A percentile compares a stretch with the other conserved stretches of the same genome.
Evolutionary conservation across 2,113 vertebrate genomes (phyloP).

Genomic region (Mesoclemmys tuberculata): DNA sequence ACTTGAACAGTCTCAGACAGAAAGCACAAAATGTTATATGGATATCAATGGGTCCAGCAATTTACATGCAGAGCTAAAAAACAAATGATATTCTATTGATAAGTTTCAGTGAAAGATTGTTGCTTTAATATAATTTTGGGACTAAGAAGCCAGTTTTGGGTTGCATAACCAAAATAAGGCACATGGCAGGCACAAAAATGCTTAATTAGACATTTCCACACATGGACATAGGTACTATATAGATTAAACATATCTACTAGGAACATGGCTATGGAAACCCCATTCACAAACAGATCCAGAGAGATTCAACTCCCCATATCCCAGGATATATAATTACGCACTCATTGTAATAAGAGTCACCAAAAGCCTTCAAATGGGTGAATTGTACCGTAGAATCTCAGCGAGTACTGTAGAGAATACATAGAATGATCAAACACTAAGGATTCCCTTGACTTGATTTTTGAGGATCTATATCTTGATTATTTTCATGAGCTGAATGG

Average conservation of each 20-base stretch:
- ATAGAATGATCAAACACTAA: too few species aligned
- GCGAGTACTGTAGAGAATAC: not conserved
- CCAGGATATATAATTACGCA: not conserved
- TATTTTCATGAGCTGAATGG: accelerated
- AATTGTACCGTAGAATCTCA: not conserved
- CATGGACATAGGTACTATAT: not conserved
- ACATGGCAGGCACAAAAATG: not conserved
- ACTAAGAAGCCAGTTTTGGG: not conserved
- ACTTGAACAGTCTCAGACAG: not conserved
- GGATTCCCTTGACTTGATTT: accelerated
- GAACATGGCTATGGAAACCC: accelerated
- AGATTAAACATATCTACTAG: not conserved
- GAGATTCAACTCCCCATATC: not conserved
- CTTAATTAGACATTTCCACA: not conserved
- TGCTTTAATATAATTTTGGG: not conserved
- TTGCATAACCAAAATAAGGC: not conserved
- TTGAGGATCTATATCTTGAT: accelerated
- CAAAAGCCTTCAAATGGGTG: not conserved
- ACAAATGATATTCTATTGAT: not conserved
- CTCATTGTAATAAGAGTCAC: not conserved
- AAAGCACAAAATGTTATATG: not conserved
- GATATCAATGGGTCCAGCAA: not conserved
- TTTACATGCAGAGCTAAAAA: not conserved
- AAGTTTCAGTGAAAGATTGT: not conserved
- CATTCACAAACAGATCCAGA: not conserved